Percentiles rank a stretch among this genome's conserved stretches.
Evolutionary conservation across 2,888 invertebrate genomes (phyloP).

Genomic region (Balanococcus diminutus): DNA sequence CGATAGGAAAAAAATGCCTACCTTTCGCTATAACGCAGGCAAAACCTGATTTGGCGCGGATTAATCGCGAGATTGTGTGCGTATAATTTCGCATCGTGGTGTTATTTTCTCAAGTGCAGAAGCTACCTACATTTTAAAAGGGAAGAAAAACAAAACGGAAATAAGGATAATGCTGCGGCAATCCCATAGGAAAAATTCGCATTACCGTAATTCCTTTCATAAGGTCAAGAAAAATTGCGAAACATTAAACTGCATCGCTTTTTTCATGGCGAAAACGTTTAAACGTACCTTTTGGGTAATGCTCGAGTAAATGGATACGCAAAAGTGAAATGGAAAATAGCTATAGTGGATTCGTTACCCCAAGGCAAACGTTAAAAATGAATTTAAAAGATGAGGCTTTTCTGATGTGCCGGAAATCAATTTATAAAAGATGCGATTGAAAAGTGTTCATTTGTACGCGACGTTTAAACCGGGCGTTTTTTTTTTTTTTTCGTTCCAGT

Average conservation of each 20-base stretch:
- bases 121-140: neutral
- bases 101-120: neutral
- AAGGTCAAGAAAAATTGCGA: slow-evolving; percentile 28
- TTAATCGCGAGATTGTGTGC: neutral
- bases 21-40: neutral
- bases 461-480: neutral
- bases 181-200: slow-evolving; percentile 20
- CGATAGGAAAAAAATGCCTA: neutral
- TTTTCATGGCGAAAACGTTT: slow-evolving; percentile 19
- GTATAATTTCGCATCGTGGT: neutral
- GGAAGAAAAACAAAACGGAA: slow-evolving; percentile 20
- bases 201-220: slow-evolving; percentile 28
- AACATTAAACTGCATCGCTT: slow-evolving; percentile 25
- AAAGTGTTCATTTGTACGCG: neutral
- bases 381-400: slow-evolving; percentile 29
- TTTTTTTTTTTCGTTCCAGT: neutral
- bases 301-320: slow-evolving; percentile 22
- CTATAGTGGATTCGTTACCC: neutral
- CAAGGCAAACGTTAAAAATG: slow-evolving; percentile 20
- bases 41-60: neutral
- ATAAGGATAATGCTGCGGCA: slow-evolving; percentile 10
- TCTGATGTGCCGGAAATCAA: slow-evolving; percentile 13
- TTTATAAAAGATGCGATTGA: slow-evolving; percentile 17
- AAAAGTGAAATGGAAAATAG: slow-evolving; percentile 28
- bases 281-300: slow-evolving; percentile 25